Evolutionary conservation across 64 coral and sea anemone species (phyloP).

Genomic region (Dendronephthya gigantea): DNA sequence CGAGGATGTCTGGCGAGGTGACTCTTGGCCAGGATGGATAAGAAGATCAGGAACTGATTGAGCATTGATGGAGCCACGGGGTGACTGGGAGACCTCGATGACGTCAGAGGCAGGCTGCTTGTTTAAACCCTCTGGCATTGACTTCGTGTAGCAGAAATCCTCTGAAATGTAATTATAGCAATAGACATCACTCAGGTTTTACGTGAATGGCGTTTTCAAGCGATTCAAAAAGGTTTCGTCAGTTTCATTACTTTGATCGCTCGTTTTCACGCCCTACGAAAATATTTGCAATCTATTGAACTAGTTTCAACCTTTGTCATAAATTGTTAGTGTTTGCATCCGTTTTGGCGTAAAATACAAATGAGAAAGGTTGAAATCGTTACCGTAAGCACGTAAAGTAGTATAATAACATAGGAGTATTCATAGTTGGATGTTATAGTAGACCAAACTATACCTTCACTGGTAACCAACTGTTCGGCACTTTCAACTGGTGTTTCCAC

Average conservation of each 20-base stretch:
- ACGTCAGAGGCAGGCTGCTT: background rate
- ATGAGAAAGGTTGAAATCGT: too few species aligned
- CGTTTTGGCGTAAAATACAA: too few species aligned
- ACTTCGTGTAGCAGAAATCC: background rate
- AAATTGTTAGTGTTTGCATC: too few species aligned
- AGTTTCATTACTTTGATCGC: too few species aligned
- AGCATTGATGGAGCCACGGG: background rate
- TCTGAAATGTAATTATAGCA: background rate
- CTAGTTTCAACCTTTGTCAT: too few species aligned
- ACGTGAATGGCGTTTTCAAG: too few species aligned
- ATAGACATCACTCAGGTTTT: too few species aligned
- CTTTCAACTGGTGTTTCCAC: background rate
- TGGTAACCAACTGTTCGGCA: background rate
- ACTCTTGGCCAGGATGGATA: background rate
- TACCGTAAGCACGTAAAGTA: too few species aligned
- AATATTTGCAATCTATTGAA: too few species aligned
- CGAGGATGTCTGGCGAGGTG: background rate
- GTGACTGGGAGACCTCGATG: background rate
- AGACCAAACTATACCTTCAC: background rate
- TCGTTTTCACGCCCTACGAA: too few species aligned
- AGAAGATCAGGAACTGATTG: background rate
- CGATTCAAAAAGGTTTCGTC: background rate
- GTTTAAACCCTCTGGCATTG: constrained; percentile 1
- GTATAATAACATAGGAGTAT: too few species aligned
- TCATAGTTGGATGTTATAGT: too few species aligned